Conservation (phyloP, 1,140 invertebrate genomes). For the Gonioctena quinquepunctata region DNA sequence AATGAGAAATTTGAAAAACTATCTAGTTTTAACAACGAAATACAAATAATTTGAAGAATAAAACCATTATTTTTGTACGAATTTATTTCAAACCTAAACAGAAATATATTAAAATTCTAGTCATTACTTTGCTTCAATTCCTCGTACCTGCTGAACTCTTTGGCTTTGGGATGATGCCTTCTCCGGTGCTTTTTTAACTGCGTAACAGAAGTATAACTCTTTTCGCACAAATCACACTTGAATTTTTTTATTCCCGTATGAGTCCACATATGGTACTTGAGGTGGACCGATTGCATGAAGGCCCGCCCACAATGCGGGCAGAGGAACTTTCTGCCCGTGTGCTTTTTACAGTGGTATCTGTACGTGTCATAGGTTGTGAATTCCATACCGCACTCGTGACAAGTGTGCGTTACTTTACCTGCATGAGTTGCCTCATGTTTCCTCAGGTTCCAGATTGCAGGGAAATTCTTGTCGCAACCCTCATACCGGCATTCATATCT, state of each 20-base stretch:
- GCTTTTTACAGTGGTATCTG: constrained; percentile 23
- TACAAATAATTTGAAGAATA: no score
- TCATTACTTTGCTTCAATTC: no score
- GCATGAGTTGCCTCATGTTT: constrained; percentile 17
- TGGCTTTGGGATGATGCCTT: background rate
- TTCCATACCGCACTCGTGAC: constrained; percentile 9
- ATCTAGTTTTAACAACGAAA: no score
- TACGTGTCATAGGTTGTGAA: constrained; percentile 26
- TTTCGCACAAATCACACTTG: constrained; percentile 23
- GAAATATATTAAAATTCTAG: no score
- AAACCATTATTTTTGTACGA: no score
- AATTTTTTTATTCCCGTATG: constrained; percentile 23
- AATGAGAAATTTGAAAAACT: no score
- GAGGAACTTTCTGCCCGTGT: constrained; percentile 10
- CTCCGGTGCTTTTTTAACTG: constrained; percentile 20
- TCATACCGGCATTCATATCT: constrained; percentile 5
- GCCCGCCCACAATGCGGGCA: constrained; percentile 19
- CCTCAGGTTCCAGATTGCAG: background rate
- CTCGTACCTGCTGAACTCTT: background rate
- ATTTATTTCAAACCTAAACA: no score
- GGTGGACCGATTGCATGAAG: constrained; percentile 19
- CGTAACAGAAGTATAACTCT: constrained; percentile 18
- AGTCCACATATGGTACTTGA: constrained; percentile 23
- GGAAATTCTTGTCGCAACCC: constrained; percentile 14
- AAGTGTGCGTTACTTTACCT: background rate